phyloP scores from a whole-genome alignment of 2,888 invertebrate species.

The Lasius fuliginosus region DNA sequence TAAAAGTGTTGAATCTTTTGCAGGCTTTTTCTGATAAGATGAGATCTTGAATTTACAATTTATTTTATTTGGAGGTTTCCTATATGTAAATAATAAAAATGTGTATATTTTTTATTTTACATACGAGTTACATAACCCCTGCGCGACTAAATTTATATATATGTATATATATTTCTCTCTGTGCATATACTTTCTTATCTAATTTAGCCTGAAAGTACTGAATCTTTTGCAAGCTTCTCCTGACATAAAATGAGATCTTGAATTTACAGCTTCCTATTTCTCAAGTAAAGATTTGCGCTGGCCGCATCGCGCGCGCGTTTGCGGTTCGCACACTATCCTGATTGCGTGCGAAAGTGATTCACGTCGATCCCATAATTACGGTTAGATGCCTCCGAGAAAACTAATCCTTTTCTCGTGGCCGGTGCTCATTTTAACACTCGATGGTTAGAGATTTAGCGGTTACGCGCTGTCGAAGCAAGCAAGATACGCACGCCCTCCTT shows the following conservation, averaged over 20 bases:
- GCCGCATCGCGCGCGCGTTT: slow-evolving; percentile 22
- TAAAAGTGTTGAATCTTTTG: neutral
- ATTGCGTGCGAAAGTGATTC: slow-evolving; percentile 46
- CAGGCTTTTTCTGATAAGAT: neutral
- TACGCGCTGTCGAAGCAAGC: slow-evolving; percentile 40
- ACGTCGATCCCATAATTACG: slow-evolving; percentile 59
- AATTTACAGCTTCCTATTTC: neutral
- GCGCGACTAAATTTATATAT: neutral
- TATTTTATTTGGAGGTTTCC: neutral
- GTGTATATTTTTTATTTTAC: slow-evolving; percentile 7
- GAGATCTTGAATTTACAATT: neutral
- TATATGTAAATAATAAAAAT: neutral
- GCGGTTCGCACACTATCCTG: neutral
- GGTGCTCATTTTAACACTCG: slow-evolving; percentile 30
- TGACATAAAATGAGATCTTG: neutral
- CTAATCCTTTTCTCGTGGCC: slow-evolving; percentile 50
- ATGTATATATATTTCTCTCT: neutral
- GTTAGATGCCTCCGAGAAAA: slow-evolving; percentile 54
- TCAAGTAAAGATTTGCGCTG: neutral
- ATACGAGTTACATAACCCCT: neutral
- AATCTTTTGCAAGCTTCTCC: neutral
- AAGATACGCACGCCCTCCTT: slow-evolving; percentile 31
- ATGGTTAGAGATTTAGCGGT: slow-evolving; percentile 35
- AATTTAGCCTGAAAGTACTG: neutral
- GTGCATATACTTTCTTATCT: neutral